phyloP scores from a whole-genome alignment of 2,113 vertebrate species.

The Alosa alosa region DNA sequence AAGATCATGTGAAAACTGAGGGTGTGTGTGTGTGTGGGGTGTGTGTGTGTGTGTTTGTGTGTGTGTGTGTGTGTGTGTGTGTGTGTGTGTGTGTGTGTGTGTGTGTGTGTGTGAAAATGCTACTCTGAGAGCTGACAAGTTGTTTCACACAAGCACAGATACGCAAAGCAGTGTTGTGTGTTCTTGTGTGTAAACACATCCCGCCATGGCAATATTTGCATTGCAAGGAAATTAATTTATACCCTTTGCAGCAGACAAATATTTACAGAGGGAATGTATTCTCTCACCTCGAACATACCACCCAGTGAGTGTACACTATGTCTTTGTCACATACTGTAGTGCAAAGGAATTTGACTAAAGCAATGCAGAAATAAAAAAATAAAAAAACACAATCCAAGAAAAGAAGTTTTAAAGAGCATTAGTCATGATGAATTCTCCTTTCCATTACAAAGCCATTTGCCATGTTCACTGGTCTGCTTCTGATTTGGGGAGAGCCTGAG shows the following conservation, averaged over 20 bases:
- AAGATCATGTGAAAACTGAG: neutral
- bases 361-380: neutral
- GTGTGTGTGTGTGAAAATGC: too few species aligned
- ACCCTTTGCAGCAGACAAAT: neutral
- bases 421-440: conserved; percentile 29
- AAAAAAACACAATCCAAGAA: neutral
- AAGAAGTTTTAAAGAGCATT: conserved; percentile 33
- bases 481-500: neutral
- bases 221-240: neutral
- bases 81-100: too few species aligned
- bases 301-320: neutral
- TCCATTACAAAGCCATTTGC: conserved; percentile 20
- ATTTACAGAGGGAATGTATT: neutral
- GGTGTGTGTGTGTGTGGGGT: neutral
- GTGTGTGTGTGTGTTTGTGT: neutral
- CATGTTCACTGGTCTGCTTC: conserved; percentile 9
- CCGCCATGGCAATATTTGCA: neutral
- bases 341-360: conserved; percentile 13
- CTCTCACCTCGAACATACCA: neutral
- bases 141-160: neutral
- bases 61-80: too few species aligned
- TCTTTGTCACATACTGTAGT: neutral
- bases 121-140: neutral
- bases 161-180: neutral
- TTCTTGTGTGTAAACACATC: neutral